Base-by-base conservation (phyloP, 2,113 vertebrate genomes). In the Alethe castanea region DNA sequence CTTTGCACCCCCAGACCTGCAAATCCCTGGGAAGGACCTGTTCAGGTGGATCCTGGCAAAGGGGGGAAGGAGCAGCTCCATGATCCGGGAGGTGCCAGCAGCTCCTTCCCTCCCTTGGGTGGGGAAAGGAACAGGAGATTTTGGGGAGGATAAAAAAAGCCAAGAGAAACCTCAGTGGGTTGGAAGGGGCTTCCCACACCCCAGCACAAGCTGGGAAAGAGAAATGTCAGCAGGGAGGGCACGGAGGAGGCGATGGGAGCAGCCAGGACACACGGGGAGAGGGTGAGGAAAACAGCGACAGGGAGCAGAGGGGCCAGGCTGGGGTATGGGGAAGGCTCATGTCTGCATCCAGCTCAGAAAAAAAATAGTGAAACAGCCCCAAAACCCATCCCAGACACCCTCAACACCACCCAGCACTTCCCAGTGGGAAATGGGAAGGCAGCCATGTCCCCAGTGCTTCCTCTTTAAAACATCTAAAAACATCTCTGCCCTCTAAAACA, bases 211-310 rank as follows among this genome's bases (percentile, higher is more conserved):
- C 74, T 54, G 80, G 74, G 59, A 50, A 69, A 88, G 70, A 61
- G 66, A 74, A 88, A 67, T 2, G 36, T 47, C 45, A 10, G 16
- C n/a, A 25, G 66, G 3, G 13, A 62, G 74, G 65, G 35, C 42
- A 53, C 1, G 29, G n/a, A 74, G 8, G 45, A 94, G 52, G 53
- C 14, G 13, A 88, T 28, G 74, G 79, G 86, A 95, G 71, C 19
- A 25, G 79, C 78, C 40, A 44, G 96, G 90, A 71, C 57, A 69
- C 69, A 54, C 59, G 40, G 91, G 38, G 50, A 61, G 81, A 93
- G 74, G 95, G 87, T 88, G 92, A 95, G 95, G 97, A 45, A 7
- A 78, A 70, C 92, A 93, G 94, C 88, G 25, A 66, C 60, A 81
- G 81, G 95, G 91, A 93, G 90, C 74, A 38, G 86, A 96, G 74